Evolutionary conservation across 2,797 vertebrate genomes (phyloP).

Genomic region (Micrastur ruficollis): DNA sequence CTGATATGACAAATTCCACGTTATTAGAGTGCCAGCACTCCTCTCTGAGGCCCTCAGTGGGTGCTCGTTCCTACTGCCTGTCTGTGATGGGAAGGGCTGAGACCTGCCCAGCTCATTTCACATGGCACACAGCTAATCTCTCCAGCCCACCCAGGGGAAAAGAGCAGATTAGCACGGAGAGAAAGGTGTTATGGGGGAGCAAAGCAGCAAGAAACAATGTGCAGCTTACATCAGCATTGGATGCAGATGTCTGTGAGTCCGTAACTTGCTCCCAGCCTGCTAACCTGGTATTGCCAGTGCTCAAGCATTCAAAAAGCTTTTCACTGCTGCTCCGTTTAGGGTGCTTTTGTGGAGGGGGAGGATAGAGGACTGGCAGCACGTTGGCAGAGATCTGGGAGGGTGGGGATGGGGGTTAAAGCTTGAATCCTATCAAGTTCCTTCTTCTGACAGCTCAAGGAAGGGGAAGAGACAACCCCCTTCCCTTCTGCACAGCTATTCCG

Average conservation of each 20-base stretch:
- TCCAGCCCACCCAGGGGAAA: neutral
- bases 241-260: neutral
- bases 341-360: neutral
- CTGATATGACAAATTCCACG: neutral
- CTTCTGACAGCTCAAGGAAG: neutral
- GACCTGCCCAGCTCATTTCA: neutral
- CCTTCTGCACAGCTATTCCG: neutral
- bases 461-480: neutral
- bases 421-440: neutral
- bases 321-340: neutral
- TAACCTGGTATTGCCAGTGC: neutral
- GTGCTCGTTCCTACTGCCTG: rapidly evolving
- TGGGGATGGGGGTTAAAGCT: neutral
- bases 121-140: rapidly evolving
- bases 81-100: neutral
- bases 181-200: neutral
- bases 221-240: neutral
- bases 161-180: neutral
- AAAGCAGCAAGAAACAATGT: neutral
- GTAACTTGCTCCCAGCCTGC: neutral
- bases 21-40: neutral
- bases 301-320: neutral
- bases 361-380: neutral
- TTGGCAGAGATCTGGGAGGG: neutral
- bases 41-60: neutral